Evolutionary conservation across 2,113 vertebrate species (phyloP).

Genomic region (Ariopsis seemanni): DNA sequence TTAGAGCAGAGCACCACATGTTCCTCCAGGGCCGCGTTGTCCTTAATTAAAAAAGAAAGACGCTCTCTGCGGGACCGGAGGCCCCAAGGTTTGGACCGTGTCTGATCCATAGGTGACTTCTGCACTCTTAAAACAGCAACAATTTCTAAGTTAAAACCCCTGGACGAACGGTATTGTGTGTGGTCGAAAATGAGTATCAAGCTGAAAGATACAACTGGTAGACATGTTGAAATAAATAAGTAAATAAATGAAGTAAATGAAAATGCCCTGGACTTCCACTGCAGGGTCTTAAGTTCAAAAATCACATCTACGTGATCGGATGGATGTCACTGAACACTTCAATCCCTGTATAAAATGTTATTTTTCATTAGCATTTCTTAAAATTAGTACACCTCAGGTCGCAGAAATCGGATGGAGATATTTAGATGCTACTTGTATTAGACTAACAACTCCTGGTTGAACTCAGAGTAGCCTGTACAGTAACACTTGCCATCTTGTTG

Average conservation of each 20-base stretch:
- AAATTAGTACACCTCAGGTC: background rate
- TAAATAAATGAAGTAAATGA: background rate
- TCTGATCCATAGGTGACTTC: conserved; percentile 67
- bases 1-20: conserved; percentile 73
- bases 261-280: background rate
- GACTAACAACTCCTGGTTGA: background rate
- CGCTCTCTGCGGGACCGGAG: conserved; percentile 62
- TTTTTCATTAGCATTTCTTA: background rate
- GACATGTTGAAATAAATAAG: background rate
- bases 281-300: background rate
- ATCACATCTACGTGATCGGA: background rate
- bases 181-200: background rate
- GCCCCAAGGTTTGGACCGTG: conserved; percentile 55
- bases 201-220: background rate
- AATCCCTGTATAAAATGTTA: background rate
- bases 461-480: background rate
- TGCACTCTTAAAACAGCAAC: conserved; percentile 64
- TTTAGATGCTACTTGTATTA: background rate
- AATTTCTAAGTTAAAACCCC: conserved; percentile 63
- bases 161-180: conserved; percentile 52
- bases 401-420: background rate
- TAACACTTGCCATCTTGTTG: background rate
- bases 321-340: background rate
- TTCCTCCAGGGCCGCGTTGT: conserved; percentile 60
- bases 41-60: conserved; percentile 75